Evolutionary conservation across 2,888 invertebrate genomes (phyloP).

Genomic region (Ganaspis brasiliensis): DNA sequence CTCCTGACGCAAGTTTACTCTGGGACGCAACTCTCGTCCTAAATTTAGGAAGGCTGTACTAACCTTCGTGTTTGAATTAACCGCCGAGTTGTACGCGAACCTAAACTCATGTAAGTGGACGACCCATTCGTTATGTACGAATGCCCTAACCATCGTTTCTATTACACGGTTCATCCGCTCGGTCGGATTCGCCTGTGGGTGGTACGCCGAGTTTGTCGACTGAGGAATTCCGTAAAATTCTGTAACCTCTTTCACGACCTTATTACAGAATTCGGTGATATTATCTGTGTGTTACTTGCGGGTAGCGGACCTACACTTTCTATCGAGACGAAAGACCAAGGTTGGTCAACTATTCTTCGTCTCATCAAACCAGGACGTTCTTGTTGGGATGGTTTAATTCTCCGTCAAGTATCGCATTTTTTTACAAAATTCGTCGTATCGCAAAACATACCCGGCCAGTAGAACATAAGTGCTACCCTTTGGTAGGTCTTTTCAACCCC

Average conservation of each 20-base stretch:
- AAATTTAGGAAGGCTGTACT: not conserved
- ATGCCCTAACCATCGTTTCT: not conserved
- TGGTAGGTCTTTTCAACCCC: constrained; percentile 54
- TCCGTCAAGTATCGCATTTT: constrained; percentile 55
- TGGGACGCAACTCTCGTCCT: not conserved
- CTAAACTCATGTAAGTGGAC: not conserved
- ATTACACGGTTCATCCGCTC: not conserved
- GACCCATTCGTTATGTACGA: not conserved
- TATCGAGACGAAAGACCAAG: constrained; percentile 59
- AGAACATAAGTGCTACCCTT: constrained; percentile 50
- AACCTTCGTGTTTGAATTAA: not conserved
- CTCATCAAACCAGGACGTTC: constrained; percentile 47
- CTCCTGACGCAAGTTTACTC: not conserved
- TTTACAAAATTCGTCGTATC: constrained; percentile 56
- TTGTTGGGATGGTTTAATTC: constrained; percentile 45
- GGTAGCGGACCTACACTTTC: constrained; percentile 42
- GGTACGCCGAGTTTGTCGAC: not conserved
- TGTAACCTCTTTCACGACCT: not conserved
- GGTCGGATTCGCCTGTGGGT: not conserved
- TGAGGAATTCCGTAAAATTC: not conserved
- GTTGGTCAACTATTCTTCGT: constrained; percentile 34
- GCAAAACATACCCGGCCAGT: constrained; percentile 62
- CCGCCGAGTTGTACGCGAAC: not conserved
- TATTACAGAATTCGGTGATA: not conserved
- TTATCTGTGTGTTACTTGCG: not conserved